Conservation (phyloP, 2,888 invertebrate genomes). For the Xestia sexstrigata region DNA sequence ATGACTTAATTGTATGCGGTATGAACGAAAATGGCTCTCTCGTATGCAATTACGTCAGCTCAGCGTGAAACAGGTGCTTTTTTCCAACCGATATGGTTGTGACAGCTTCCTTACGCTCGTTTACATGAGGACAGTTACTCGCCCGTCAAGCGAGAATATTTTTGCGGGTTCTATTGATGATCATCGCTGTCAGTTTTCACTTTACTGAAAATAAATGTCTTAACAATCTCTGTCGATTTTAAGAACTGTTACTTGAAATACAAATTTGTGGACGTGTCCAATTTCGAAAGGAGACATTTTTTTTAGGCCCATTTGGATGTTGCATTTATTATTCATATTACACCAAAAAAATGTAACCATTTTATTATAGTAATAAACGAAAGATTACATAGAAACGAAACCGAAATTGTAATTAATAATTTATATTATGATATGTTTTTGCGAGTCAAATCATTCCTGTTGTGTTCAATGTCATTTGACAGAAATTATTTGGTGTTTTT, state of each 20-base stretch:
- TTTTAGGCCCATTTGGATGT: no score
- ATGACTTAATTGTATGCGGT: not conserved
- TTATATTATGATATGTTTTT: no score
- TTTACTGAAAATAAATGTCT: not conserved
- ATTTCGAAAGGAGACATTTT: no score
- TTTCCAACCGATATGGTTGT: conserved; percentile 1
- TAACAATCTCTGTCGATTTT: not conserved
- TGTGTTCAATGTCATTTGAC: no score
- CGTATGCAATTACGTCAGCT: conserved; percentile 17
- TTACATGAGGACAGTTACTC: not conserved
- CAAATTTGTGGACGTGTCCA: not conserved
- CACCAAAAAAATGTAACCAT: no score
- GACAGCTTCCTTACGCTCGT: conserved; percentile 6
- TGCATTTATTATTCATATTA: no score
- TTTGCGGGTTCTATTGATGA: not conserved
- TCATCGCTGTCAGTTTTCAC: not conserved
- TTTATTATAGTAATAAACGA: no score
- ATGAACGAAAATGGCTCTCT: not conserved
- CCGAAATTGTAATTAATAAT: no score
- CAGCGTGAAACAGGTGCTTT: conserved; percentile 2
- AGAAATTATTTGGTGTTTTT: no score
- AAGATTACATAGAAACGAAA: no score
- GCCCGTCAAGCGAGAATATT: no score
- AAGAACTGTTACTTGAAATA: not conserved
- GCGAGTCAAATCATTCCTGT: no score